Base-by-base conservation (phyloP, 2,797 vertebrate genomes). In the Cirrhinus molitorella region DNA sequence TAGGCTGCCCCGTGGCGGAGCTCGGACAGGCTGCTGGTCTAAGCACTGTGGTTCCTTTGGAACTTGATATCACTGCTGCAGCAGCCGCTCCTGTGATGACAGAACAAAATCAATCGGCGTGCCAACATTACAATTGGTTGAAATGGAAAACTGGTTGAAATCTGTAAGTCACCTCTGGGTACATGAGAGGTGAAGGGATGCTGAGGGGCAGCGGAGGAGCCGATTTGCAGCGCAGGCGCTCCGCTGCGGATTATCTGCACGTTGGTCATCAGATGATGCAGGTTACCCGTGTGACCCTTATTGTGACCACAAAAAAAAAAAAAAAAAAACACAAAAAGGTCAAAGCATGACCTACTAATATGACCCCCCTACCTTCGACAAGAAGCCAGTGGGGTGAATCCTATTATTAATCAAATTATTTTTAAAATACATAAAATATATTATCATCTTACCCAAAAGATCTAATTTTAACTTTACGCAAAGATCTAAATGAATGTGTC, bases 61-160 rank as follows among this genome's bases (percentile, higher is more conserved):
- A 96, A 89, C 97, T 98, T 84, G 98, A 99, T 96, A 99, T 99
- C 65, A 98, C 98, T 37, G 98, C 98, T 74, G 98, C 98, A 55
- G 98, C 98, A 0, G 97, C 98, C 63, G 98, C 98, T 83, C 98
- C 98, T 99, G 21, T 12, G n/a, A 17, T 0, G 59, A 37, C 14
- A 49, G 5, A 34, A 68, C 40, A 63, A 83, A 57, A 10, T 59
- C 10, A 43, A 2, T 40, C 4, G 21, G 21, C 0, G 17, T 1
- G 7, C n/a, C 2, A 51, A 37, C 13, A 9, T 2, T 4, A 63
- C 21, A 63, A 19, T 12, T 7, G 68, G 19, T 40, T 51, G 12
- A 13, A 19, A 67, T 16, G 1, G 17, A 16, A 49, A 28, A 5
- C 13, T 28, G 59, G 23, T 28, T 61, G 25, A 61, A 61, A 79